Evolutionary conservation across 2,113 vertebrate species (phyloP).

Genomic region (Pimephales promelas): DNA sequence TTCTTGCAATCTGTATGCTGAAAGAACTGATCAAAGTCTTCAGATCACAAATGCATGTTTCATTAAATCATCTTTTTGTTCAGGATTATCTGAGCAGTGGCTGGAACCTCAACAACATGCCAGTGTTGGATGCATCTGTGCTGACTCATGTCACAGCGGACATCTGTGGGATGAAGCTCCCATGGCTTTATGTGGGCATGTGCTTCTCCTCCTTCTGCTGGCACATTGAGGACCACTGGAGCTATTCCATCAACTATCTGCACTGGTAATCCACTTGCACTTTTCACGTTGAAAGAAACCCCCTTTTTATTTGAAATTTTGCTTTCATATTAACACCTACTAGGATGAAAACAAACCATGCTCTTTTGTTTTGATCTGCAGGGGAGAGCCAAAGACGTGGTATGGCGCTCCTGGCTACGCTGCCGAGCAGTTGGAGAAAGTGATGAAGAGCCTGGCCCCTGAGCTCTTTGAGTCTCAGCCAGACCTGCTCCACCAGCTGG

Average conservation of each 20-base stretch:
- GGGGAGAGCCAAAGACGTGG: constrained; percentile 99
- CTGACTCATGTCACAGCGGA: constrained; percentile 94
- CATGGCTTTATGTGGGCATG: constrained; percentile 98
- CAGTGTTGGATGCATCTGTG: constrained; percentile 93
- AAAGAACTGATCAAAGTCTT: not conserved
- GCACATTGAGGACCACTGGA: constrained; percentile 99
- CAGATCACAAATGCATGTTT: not conserved
- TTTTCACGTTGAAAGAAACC: no score
- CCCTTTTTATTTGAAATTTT: no score
- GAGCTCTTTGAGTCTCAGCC: constrained; percentile 96
- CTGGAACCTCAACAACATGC: constrained; percentile 99
- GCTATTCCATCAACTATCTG: constrained; percentile 97
- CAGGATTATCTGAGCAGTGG: constrained; percentile 93
- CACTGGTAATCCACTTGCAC: constrained; percentile 81
- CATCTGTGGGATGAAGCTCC: constrained; percentile 98
- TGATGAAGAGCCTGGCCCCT: constrained; percentile 96
- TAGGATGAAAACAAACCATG: not conserved
- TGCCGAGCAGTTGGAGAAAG: constrained; percentile 91
- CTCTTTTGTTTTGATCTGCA: constrained; percentile 61
- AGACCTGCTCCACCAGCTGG: constrained; percentile 96
- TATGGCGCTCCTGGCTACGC: constrained; percentile 95
- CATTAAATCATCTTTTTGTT: constrained; percentile 9
- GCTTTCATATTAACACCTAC: not conserved
- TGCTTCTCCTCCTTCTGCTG: constrained; percentile 99
- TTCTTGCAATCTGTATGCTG: not conserved